Evolutionary conservation across 2,888 invertebrate genomes (phyloP).

Genomic region (Agrilus mali): DNA sequence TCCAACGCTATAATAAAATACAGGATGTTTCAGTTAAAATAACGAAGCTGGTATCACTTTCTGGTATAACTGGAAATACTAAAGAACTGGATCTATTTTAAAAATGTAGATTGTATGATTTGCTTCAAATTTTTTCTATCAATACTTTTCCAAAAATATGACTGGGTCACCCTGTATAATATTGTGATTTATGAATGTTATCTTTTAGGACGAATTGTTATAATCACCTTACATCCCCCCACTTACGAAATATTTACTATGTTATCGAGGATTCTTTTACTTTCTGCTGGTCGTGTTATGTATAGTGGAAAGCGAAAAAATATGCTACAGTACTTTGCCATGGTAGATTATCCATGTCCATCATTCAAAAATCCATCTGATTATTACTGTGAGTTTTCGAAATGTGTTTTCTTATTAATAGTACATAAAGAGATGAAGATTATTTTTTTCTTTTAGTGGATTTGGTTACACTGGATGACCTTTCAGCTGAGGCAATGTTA

Average conservation of each 20-base stretch:
- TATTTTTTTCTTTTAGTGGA: conserved; percentile 55
- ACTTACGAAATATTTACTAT: conserved; percentile 93
- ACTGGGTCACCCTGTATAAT: too few relatives aligned
- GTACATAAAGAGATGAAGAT: neutral
- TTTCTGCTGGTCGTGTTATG: conserved; percentile 84
- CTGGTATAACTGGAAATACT: too few relatives aligned
- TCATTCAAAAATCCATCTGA: conserved; percentile 94
- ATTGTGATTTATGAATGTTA: neutral
- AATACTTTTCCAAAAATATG: too few relatives aligned
- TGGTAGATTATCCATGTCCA: conserved; percentile 86
- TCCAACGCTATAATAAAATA: too few relatives aligned
- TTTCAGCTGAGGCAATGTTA: conserved; percentile 87
- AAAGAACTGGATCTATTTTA: too few relatives aligned
- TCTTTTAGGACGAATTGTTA: conserved; percentile 57
- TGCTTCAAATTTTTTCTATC: too few relatives aligned
- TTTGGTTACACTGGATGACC: conserved; percentile 82
- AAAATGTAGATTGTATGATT: too few relatives aligned
- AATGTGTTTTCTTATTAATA: neutral
- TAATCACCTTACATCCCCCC: conserved; percentile 86
- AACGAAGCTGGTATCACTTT: too few relatives aligned
- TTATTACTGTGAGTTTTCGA: conserved; percentile 72
- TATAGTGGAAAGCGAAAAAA: conserved; percentile 81
- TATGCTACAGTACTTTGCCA: conserved; percentile 82
- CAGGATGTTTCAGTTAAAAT: too few relatives aligned
- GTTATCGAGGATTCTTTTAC: conserved; percentile 72